Conservation (phyloP, 2,113 vertebrate species). For the Natator depressus region DNA sequence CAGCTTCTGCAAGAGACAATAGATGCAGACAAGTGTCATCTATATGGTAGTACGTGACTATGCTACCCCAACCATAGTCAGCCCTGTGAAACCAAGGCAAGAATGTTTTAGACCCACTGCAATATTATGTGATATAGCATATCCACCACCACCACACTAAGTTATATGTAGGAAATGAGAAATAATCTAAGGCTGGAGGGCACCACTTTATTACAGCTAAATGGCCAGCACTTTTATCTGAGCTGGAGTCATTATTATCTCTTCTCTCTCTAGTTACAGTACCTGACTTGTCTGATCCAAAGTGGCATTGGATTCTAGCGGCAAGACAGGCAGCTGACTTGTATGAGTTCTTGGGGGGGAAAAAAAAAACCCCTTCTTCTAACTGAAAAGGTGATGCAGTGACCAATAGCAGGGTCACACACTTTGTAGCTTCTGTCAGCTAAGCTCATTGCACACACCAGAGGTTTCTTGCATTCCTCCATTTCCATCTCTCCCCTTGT, state of each 20-base stretch:
- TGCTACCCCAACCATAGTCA: not conserved
- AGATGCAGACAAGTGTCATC: not conserved
- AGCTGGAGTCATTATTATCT: too few species aligned
- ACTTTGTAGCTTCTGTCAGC: not conserved
- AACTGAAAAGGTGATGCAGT: not conserved
- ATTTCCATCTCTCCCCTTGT: not conserved
- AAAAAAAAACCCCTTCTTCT: not conserved
- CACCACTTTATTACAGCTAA: too few species aligned
- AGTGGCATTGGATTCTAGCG: not conserved
- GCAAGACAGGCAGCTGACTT: not conserved
- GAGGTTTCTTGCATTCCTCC: not conserved
- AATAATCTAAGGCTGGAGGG: not conserved
- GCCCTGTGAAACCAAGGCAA: too few species aligned
- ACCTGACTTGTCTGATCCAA: not conserved
- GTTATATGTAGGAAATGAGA: not conserved
- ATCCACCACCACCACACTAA: rapidly evolving
- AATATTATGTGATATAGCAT: not conserved
- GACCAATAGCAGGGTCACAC: not conserved
- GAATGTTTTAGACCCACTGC: not conserved
- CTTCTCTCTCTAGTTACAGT: too few species aligned
- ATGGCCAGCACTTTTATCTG: too few species aligned
- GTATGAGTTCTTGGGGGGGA: not conserved
- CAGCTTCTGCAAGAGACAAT: not conserved
- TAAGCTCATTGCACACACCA: not conserved
- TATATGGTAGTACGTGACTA: not conserved